Conservation (phyloP, 2,113 vertebrate species). For the Callopanchax toddi region DNA sequence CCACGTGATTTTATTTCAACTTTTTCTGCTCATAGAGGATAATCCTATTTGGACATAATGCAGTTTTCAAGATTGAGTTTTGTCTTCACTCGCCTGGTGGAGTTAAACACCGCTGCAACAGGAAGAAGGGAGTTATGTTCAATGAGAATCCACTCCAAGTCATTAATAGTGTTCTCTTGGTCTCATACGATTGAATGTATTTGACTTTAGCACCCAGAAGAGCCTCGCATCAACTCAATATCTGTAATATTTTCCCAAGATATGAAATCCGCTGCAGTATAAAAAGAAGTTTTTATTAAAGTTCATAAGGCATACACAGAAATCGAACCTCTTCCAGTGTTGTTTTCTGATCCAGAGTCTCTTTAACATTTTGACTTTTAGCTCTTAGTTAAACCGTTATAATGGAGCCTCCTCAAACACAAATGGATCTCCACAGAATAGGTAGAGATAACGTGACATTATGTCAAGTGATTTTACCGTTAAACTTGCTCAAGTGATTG, state of each 20-base stretch:
- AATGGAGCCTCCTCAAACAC: slow-evolving; percentile 18
- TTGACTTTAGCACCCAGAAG: slow-evolving; percentile 35
- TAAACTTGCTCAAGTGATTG: slow-evolving; percentile 47
- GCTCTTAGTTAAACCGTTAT: slow-evolving; percentile 7
- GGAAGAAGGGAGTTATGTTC: slow-evolving; percentile 25
- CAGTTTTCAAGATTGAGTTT: slow-evolving; percentile 58
- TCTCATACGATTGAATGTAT: slow-evolving; percentile 43
- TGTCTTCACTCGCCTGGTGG: slow-evolving; percentile 27
- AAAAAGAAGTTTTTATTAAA: slow-evolving; percentile 18
- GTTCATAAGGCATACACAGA: slow-evolving; percentile 11
- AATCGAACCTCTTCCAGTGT: slow-evolving; percentile 8
- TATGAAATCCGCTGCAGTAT: slow-evolving; percentile 9
- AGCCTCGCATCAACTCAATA: slow-evolving; percentile 35
- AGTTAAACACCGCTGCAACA: slow-evolving; percentile 34
- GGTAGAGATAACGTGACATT: slow-evolving; percentile 40
- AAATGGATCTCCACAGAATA: slow-evolving; percentile 46
- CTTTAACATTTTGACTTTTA: slow-evolving; percentile 33
- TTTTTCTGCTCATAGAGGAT: slow-evolving; percentile 52
- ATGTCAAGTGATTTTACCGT: slow-evolving; percentile 47
- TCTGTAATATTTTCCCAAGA: slow-evolving; percentile 35
- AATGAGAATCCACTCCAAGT: slow-evolving; percentile 48
- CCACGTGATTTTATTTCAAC: slow-evolving; percentile 65
- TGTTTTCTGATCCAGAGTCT: slow-evolving; percentile 19
- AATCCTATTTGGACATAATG: slow-evolving; percentile 63
- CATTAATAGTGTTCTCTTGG: slow-evolving; percentile 58